Evolutionary conservation across 2,888 invertebrate species (phyloP).

Genomic region (Bombyx huttoni): DNA sequence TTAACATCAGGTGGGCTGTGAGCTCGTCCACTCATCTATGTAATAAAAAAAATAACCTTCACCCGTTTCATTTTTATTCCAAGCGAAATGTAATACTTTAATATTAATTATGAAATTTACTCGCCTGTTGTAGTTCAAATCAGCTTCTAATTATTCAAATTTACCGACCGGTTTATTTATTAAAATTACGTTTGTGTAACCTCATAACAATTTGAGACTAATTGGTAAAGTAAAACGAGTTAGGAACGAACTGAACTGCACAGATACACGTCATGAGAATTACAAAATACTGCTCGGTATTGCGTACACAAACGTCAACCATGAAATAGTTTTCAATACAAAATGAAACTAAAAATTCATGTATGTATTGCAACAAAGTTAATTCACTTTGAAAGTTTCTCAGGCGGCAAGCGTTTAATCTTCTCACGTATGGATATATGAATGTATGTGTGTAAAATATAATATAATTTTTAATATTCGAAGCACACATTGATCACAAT

Average conservation of each 20-base stretch:
- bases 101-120: too few species aligned
- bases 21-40: too few species aligned
- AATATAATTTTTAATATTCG: too few species aligned
- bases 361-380: not conserved
- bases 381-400: not conserved
- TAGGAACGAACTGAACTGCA: constrained; percentile 7
- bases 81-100: too few species aligned
- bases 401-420: not conserved
- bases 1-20: too few species aligned
- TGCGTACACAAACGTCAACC: constrained; percentile 23
- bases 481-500: not conserved
- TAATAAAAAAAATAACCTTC: too few species aligned
- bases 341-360: constrained; percentile 8
- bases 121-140: too few species aligned
- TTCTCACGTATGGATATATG: too few species aligned
- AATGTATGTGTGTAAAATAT: too few species aligned
- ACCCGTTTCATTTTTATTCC: too few species aligned
- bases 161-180: not conserved
- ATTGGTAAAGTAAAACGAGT: constrained; percentile 15
- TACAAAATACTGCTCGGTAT: constrained; percentile 17
- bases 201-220: constrained; percentile 9
- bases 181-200: constrained; percentile 5
- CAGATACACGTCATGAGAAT: constrained; percentile 14
- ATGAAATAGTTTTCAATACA: constrained; percentile 21
- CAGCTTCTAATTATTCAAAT: not conserved